These are phyloP conservation scores for Melanotaenia pygmaea DNA, from an alignment of 2,797 vertebrate species.

Conservation along the genomic window DNA sequence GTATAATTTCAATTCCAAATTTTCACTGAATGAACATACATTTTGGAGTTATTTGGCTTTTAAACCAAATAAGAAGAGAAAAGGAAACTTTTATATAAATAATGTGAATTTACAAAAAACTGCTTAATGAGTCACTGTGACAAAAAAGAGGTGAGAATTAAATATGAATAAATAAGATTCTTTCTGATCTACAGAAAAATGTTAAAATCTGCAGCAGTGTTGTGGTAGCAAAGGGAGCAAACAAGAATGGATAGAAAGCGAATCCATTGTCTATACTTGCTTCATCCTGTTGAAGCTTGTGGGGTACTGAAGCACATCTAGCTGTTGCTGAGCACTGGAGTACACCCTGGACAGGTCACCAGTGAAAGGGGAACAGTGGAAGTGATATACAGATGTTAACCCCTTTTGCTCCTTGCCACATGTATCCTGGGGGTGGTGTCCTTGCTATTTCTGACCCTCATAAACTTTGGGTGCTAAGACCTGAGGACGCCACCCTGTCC, in stretches of 20 bases:
- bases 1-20: slow-evolving; percentile 8
- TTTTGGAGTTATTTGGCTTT: slow-evolving; percentile 7
- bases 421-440: slow-evolving; percentile 49
- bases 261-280: background rate
- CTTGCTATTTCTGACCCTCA: slow-evolving; percentile 78
- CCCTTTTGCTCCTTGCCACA: slow-evolving; percentile 52
- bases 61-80: background rate
- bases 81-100: background rate
- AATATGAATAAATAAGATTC: background rate
- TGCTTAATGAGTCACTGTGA: background rate
- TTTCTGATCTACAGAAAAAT: background rate
- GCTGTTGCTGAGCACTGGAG: background rate
- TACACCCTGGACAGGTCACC: background rate
- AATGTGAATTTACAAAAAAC: background rate
- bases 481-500: slow-evolving; percentile 83
- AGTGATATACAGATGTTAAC: slow-evolving; percentile 61
- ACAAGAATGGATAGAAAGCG: background rate
- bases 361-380: slow-evolving; percentile 19
- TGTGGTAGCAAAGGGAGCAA: background rate
- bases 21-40: background rate
- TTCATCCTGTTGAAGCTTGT: background rate
- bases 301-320: background rate
- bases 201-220: background rate
- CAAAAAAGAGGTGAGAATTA: no score
- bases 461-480: slow-evolving; percentile 82